Evolutionary conservation across 2,888 invertebrate genomes (phyloP), one percentile per base, ranked within the genome.

Genomic region (Osedax fenrisi): DNA sequence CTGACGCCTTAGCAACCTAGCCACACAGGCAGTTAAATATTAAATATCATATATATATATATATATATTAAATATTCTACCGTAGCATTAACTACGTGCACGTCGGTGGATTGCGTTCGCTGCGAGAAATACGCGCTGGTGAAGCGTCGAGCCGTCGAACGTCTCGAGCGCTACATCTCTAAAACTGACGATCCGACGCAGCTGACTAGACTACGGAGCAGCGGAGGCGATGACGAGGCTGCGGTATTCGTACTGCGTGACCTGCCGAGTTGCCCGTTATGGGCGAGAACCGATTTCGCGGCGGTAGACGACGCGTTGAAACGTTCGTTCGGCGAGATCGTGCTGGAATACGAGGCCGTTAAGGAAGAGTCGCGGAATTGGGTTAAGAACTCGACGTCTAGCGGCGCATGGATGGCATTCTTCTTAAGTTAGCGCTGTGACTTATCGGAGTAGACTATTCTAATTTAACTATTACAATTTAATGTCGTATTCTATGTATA

Each of bases 61-160:
- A n/a, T n/a, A n/a, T n/a, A n/a, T n/a, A n/a, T n/a, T n/a, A n/a
- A n/a, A n/a, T n/a, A n/a, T n/a, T n/a, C n/a, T n/a, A n/a, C n/a
- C n/a, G n/a, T n/a, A n/a, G n/a, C n/a, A n/a, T n/a, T n/a, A n/a
- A 76, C 76, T 21, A 59, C 76, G 10, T 81, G 81, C 73, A 75
- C 71, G 62, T 79, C 78, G 62, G 76, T 77, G 41, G 78, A 78
- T 25, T 81, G 81, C 77, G 80, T 81, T 1, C 75, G 81, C 25
- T 81, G 81, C 68, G 74, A 76, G 25, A 78, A 76, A 64, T 80
- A 80, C 62, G 71, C 74, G 22, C 26, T 61, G 17, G 59, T 77
- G 22, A 56, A 59, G 24, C n/a, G 56, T 13, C 41, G 74, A 3
- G 78, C 78, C n/a, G 26, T 23, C 25, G 27, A 62, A 2, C 73